phyloP scores from a whole-genome alignment of 1,140 invertebrate species.

The Wasmannia auropunctata region DNA sequence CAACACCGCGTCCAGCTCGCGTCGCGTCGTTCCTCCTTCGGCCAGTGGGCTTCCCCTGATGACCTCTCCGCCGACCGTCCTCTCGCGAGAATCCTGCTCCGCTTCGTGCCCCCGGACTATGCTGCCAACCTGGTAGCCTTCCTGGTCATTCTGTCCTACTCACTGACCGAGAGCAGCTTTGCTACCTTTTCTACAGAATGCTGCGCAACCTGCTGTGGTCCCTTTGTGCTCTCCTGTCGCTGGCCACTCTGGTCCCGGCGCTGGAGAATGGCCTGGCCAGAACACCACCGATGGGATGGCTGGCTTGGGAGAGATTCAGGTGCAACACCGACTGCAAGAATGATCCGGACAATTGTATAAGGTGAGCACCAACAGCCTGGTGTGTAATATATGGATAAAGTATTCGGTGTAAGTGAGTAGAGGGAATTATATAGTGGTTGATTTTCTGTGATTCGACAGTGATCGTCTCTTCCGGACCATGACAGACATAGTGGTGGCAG shows the following conservation, averaged over 20 bases:
- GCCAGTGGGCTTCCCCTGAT: constrained; percentile 17
- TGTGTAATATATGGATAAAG: neutral
- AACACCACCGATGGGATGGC: constrained; percentile 95
- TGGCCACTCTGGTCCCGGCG: constrained; percentile 65
- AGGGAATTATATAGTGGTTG: neutral
- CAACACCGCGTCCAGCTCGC: constrained; percentile 38
- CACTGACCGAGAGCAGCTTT: constrained; percentile 24
- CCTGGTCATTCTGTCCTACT: neutral
- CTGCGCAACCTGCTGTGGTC: constrained; percentile 68
- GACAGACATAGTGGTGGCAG: constrained; percentile 94
- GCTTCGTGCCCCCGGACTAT: constrained; percentile 26
- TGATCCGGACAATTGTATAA: constrained; percentile 97
- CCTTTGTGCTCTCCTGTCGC: constrained; percentile 68
- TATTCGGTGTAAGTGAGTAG: neutral
- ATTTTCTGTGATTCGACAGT: constrained; percentile 86
- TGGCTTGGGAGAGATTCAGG: constrained; percentile 96
- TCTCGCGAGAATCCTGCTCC: constrained; percentile 21
- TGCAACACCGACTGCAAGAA: constrained; percentile 97
- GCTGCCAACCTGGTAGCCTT: constrained; percentile 46
- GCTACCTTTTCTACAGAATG: constrained; percentile 70
- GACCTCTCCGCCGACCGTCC: constrained; percentile 16
- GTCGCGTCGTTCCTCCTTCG: constrained; percentile 31
- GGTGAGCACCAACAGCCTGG: constrained; percentile 85
- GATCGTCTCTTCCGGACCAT: constrained; percentile 96
- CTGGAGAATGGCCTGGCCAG: constrained; percentile 94